These are phyloP conservation scores for Pedionomus torquatus DNA, from an alignment of 2,113 vertebrate genomes.

Conservation along the genomic window DNA sequence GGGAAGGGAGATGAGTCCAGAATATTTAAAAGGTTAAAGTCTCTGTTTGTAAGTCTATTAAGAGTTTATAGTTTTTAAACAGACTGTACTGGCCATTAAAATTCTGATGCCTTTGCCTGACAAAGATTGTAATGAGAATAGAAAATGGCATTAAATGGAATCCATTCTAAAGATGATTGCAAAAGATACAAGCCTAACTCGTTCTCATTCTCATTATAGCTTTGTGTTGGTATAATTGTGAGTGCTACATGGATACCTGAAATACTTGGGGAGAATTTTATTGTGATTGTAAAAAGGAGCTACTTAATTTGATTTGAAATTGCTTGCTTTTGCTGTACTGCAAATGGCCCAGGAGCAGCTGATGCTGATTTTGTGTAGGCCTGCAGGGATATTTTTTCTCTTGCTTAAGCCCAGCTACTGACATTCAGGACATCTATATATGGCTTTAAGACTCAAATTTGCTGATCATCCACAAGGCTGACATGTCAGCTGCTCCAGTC, in stretches of 20 bases:
- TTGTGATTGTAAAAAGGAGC: conserved; percentile 9
- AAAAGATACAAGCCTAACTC: conserved; percentile 18
- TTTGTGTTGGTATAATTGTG: conserved; percentile 40
- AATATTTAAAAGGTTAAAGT: conserved; percentile 13
- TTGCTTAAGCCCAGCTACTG: not conserved
- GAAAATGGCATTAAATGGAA: conserved; percentile 46
- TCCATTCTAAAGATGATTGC: conserved; percentile 38
- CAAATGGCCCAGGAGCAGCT: not conserved
- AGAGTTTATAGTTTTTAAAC: conserved; percentile 31
- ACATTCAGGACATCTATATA: not conserved
- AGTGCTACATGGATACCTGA: conserved; percentile 24
- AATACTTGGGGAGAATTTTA: conserved; percentile 34
- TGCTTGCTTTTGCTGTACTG: not conserved
- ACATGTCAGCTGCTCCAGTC: not conserved
- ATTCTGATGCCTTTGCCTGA: conserved; percentile 12
- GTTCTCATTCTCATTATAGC: conserved; percentile 39
- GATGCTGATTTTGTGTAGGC: not conserved
- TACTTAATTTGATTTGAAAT: conserved; percentile 56
- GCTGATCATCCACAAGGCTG: not conserved
- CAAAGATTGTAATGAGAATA: conserved; percentile 40
- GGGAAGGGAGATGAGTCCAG: not conserved
- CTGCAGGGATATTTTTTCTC: not conserved
- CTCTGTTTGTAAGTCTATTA: conserved; percentile 9
- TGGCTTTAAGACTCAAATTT: not conserved
- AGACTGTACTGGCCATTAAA: conserved; percentile 35